Evolutionary conservation across 2,797 vertebrate species (phyloP).

Genomic region (Vultur gryphus): DNA sequence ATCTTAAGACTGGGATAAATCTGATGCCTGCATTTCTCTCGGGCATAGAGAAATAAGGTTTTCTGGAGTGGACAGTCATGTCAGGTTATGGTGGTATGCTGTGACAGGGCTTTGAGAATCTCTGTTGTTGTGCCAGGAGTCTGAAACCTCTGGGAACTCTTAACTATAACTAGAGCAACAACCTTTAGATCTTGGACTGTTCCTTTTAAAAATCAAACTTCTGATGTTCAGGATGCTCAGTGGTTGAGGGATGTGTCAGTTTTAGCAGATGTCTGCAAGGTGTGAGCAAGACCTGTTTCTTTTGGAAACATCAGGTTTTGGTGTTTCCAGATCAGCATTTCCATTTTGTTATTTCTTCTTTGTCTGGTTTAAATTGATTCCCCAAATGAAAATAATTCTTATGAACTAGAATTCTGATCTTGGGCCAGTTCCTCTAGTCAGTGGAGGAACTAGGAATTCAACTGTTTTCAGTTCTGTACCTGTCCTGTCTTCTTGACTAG

Average conservation of each 20-base stretch:
- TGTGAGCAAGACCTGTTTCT: neutral
- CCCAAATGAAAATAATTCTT: neutral
- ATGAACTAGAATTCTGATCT: neutral
- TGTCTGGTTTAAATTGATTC: neutral
- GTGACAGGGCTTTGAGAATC: neutral
- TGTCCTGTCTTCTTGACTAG: neutral
- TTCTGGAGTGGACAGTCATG: neutral
- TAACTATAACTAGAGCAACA: neutral
- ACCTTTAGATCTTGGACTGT: neutral
- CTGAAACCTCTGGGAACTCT: neutral
- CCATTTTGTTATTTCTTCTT: neutral
- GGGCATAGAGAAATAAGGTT: neutral
- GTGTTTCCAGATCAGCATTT: neutral
- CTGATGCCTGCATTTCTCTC: neutral
- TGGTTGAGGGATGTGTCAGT: neutral
- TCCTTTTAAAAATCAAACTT: neutral
- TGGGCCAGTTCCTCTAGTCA: neutral
- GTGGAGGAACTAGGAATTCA: neutral
- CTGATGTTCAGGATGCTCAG: neutral
- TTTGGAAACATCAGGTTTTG: neutral
- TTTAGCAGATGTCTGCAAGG: neutral
- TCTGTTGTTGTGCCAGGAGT: neutral
- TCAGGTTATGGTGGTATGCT: neutral
- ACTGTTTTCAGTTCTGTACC: neutral
- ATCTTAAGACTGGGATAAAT: neutral